Base-by-base conservation (phyloP, 2,113 vertebrate species). In the Saimiri boliviensis region DNA sequence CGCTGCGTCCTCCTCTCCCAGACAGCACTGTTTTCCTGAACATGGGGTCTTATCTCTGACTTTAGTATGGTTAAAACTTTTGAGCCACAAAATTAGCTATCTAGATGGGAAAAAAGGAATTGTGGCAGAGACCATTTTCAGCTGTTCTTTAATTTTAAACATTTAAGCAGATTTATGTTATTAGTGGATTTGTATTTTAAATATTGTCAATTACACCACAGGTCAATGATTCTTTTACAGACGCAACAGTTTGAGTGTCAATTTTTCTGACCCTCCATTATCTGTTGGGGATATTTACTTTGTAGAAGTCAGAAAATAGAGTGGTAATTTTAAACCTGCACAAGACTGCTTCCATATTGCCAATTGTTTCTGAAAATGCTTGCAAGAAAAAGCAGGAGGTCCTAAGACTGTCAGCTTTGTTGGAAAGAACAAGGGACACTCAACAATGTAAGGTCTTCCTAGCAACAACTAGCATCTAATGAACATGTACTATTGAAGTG, bases 261-360 rank as follows among this genome's bases (percentile, higher is more conserved):
- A 5, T 63, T 52, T 94, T 96, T 94, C 85, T 87, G 56, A 92
- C 47, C 60, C 12, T 85, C 70, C 2, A 37, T 52, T n/a, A 76
- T 81, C 70, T 88, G 63, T 42, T 58, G 63, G 80, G 49, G 85
- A 52, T 71, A 93, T 68, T 92, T 84, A 40, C 42, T 76, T 68
- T 81, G 70, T 60, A 68, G 45, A 92, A 87, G 42, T 94, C 47
- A 83, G 54, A 92, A 93, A 83, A 86, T 4, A 92, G 71, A 84
- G 32, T 14, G 81, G 49, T 86, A 40, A 79, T 86, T 89, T 86
- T 76, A 87, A 90, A 87, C 87, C 60, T 49, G 14, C 71, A 68
- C 27, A 83, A 37, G 70, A 56, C 49, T 70, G n/a, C n/a, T 90
- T 90, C n/a, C 16, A 35, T 40, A 45, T 35, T 95, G 85, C 80